Percentiles rank a stretch among this genome's conserved stretches.
These are phyloP conservation scores for Sycophila sp. DNA, from an alignment of 1,140 invertebrate species.

Conservation along the genomic window DNA sequence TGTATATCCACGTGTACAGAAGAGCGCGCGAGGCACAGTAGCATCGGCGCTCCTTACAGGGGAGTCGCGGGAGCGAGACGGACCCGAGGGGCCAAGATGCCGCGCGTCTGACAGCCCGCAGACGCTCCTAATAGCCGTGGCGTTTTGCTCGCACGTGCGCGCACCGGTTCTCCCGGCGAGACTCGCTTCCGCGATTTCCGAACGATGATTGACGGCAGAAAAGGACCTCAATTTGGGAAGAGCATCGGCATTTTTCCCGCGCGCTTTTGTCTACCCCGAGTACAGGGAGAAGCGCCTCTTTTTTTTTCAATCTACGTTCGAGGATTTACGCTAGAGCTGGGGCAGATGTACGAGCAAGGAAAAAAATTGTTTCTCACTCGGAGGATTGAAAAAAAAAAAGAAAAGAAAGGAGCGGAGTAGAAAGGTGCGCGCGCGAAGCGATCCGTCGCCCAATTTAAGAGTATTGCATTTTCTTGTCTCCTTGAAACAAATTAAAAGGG, in stretches of 20 bases:
- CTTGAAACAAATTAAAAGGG: not conserved
- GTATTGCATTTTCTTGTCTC: not conserved
- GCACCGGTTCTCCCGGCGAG: not conserved
- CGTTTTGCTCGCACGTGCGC: not conserved
- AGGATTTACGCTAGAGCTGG: not conserved
- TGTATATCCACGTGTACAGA: too few species aligned
- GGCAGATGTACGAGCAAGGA: not conserved
- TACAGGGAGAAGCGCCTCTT: not conserved
- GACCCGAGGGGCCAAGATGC: not conserved
- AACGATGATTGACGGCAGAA: constrained; percentile 27
- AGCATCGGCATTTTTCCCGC: too few species aligned
- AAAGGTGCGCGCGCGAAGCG: too few species aligned
- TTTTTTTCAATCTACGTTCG: not conserved
- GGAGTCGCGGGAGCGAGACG: too few species aligned
- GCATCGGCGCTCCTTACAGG: too few species aligned
- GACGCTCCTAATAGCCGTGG: not conserved
- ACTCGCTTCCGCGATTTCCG: not conserved
- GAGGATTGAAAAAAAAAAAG: too few species aligned
- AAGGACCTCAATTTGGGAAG: too few species aligned
- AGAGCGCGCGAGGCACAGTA: too few species aligned
- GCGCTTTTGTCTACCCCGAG: not conserved
- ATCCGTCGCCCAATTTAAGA: not conserved
- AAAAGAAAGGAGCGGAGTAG: too few species aligned
- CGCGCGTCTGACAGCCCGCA: not conserved
- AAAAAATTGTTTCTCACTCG: not conserved